phyloP scores from a whole-genome alignment of 2,797 vertebrate genomes.

The Taenioides sp. region DNA sequence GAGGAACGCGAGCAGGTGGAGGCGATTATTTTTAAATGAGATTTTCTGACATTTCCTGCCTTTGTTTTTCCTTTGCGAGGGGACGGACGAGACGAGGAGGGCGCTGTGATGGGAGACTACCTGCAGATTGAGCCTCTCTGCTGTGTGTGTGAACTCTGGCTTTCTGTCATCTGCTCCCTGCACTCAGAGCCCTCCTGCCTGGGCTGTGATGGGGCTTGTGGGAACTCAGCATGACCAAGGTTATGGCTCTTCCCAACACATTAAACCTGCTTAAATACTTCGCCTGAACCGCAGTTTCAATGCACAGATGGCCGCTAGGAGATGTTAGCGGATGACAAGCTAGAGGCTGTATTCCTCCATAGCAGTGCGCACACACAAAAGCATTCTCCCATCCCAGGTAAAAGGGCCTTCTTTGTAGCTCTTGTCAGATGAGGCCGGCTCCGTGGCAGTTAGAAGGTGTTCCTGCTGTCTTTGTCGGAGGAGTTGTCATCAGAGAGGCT shows the following conservation, averaged over 20 bases:
- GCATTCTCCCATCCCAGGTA: constrained; percentile 30
- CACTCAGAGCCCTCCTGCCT: constrained; percentile 64
- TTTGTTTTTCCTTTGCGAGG: constrained; percentile 58
- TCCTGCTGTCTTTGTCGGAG: constrained; percentile 64
- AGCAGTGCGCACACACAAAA: constrained; percentile 4
- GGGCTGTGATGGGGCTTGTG: constrained; percentile 52
- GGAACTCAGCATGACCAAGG: constrained; percentile 71
- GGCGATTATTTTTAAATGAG: constrained; percentile 75
- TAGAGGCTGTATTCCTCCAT: constrained; percentile 40
- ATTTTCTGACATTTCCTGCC: constrained; percentile 68
- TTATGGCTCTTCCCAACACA: constrained; percentile 68
- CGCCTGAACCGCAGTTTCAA: constrained; percentile 61
- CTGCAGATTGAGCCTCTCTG: constrained; percentile 69
- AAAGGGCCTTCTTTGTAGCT: constrained; percentile 6
- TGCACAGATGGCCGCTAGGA: constrained; percentile 70
- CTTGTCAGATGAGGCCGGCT: constrained; percentile 55
- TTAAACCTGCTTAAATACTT: constrained; percentile 65
- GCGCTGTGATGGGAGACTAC: constrained; percentile 47
- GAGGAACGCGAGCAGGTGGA: constrained; percentile 67
- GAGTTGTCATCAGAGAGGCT: constrained; percentile 57
- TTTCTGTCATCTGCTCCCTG: constrained; percentile 74
- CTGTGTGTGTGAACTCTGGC: constrained; percentile 63
- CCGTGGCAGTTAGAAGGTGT: constrained; percentile 67
- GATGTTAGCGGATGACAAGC: constrained; percentile 53
- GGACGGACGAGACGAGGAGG: constrained; percentile 41